Conservation (phyloP, 2,888 invertebrate species). For the Brachylomia viminalis region DNA sequence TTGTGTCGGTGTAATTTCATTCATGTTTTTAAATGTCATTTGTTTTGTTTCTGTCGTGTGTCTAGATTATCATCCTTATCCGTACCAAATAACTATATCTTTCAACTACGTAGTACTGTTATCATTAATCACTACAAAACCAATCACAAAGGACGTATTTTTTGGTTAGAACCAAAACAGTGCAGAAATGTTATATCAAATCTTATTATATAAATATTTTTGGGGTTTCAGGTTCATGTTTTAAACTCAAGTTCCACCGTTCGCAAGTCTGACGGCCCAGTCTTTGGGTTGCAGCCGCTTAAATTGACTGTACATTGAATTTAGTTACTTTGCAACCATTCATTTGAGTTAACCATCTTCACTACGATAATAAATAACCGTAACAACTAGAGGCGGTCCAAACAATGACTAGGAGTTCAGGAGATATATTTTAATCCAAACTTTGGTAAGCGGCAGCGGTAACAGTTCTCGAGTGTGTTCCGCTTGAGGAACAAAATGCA, state of each 20-base stretch:
- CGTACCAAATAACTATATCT: not conserved
- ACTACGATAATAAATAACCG: constrained; percentile 25
- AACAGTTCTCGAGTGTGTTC: constrained; percentile 43
- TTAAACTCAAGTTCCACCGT: too few relatives aligned
- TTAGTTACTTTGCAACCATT: constrained; percentile 3
- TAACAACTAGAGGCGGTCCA: constrained; percentile 12
- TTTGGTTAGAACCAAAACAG: too few relatives aligned
- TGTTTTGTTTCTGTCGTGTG: not conserved
- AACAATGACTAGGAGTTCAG: constrained; percentile 49
- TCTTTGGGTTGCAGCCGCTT: not conserved
- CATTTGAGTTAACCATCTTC: constrained; percentile 6
- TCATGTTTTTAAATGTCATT: constrained; percentile 1
- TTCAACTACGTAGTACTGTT: too few relatives aligned
- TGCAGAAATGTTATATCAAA: too few relatives aligned
- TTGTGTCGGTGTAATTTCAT: not conserved
- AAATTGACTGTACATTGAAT: constrained; percentile 21
- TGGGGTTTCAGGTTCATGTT: too few relatives aligned
- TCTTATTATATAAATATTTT: too few relatives aligned
- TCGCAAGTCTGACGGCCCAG: not conserved
- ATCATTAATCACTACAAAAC: too few relatives aligned
- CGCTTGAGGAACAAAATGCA: constrained; percentile 51
- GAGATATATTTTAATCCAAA: constrained; percentile 58
- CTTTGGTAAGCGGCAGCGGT: constrained; percentile 37
- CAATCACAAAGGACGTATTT: too few relatives aligned
- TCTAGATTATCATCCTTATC: not conserved